Percentiles rank a stretch among this genome's conserved stretches.
Conservation (phyloP, 2,888 invertebrate genomes). For the Artemia sinica region DNA sequence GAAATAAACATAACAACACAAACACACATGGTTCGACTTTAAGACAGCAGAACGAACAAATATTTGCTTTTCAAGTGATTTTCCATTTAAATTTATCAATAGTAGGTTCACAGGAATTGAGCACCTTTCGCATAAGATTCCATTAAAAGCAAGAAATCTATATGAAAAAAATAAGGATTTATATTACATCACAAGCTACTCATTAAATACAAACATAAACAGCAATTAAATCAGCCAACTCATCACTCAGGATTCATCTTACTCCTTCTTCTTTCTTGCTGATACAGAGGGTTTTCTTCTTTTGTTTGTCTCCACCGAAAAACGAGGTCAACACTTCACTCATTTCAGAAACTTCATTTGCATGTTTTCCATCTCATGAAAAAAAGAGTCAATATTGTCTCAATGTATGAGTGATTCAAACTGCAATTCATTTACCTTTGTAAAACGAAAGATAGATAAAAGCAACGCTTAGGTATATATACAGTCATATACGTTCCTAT, state of each 20-base stretch:
- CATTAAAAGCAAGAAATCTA: too few species aligned
- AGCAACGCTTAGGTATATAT: background rate
- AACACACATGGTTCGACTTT: too few species aligned
- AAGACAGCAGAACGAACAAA: too few species aligned
- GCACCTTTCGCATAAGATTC: too few species aligned
- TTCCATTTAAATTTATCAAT: too few species aligned
- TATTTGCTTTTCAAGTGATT: too few species aligned
- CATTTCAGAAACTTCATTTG: constrained; percentile 83
- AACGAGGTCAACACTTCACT: constrained; percentile 81
- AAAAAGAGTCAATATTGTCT: constrained; percentile 14
- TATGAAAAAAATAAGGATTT: too few species aligned
- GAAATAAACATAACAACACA: too few species aligned
- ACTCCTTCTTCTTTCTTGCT: background rate
- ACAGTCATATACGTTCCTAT: constrained; percentile 14
- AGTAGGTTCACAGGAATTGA: too few species aligned
- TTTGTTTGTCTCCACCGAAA: constrained; percentile 49
- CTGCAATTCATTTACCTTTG: constrained; percentile 16
- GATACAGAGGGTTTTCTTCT: constrained; percentile 18
- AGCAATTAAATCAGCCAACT: too few species aligned
- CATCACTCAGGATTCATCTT: background rate
- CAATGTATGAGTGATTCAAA: background rate
- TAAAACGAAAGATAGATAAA: constrained; percentile 16
- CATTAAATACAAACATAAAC: too few species aligned
- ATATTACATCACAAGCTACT: too few species aligned
- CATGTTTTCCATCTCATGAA: constrained; percentile 54